phyloP scores from a whole-genome alignment of 2,797 vertebrate species.

The Galagoides demidoff region DNA sequence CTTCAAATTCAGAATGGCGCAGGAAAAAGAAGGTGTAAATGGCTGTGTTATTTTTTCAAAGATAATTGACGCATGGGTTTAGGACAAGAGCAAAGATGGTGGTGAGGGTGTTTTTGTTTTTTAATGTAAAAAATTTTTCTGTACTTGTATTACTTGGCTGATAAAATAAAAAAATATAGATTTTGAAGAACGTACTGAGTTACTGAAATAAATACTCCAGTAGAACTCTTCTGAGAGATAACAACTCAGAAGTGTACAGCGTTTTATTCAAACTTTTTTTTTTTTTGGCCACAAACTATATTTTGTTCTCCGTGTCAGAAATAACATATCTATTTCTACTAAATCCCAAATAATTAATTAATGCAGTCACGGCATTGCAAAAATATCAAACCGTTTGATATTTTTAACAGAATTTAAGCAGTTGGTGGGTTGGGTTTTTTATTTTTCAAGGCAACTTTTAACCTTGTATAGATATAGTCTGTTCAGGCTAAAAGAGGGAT shows the following conservation, averaged over 20 bases:
- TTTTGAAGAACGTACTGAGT: neutral
- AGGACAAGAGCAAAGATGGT: slow-evolving; percentile 25
- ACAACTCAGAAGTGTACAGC: neutral
- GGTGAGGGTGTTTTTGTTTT: neutral
- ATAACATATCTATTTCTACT: slow-evolving; percentile 31
- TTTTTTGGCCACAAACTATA: neutral
- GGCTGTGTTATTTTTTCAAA: neutral
- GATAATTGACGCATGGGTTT: neutral
- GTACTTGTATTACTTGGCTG: neutral
- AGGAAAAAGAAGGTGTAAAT: neutral
- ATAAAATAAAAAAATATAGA: neutral
- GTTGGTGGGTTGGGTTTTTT: neutral
- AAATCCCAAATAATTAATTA: slow-evolving; percentile 41
- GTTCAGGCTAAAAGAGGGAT: neutral
- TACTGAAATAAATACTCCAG: neutral
- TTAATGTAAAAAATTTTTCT: neutral
- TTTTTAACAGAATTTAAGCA: slow-evolving; percentile 8
- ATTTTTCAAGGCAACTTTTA: neutral
- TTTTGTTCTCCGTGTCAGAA: slow-evolving; percentile 38
- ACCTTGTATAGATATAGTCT: neutral
- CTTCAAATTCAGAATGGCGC: slow-evolving; percentile 12
- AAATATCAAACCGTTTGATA: neutral
- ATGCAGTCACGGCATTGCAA: neutral
- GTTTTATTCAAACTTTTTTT: neutral
- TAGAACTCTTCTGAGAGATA: slow-evolving; percentile 6